Conservation (phyloP, 2,113 vertebrate species). For the Proterorhinus semilunaris region DNA sequence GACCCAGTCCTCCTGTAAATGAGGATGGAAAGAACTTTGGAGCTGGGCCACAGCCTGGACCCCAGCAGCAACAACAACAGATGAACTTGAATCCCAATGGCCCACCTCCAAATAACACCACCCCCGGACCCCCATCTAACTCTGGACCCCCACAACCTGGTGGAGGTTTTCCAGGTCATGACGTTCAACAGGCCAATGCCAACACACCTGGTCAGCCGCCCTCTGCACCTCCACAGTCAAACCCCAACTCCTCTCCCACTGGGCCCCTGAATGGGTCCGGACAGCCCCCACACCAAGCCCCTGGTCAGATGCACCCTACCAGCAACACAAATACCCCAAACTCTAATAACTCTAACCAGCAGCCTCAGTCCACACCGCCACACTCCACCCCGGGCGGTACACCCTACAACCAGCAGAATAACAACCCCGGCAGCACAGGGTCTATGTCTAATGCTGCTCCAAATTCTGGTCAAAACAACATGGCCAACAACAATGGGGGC, state of each 20-base stretch:
- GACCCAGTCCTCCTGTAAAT: slow-evolving; percentile 77
- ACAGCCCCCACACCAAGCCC: slow-evolving; percentile 72
- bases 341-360: slow-evolving; percentile 71
- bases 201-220: slow-evolving; percentile 80
- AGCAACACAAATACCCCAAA: slow-evolving; percentile 73
- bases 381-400: slow-evolving; percentile 78
- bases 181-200: slow-evolving; percentile 73
- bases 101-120: slow-evolving; percentile 79
- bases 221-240: slow-evolving; percentile 72
- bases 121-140: slow-evolving; percentile 79
- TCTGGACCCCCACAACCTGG: slow-evolving; percentile 78
- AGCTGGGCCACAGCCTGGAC: slow-evolving; percentile 65
- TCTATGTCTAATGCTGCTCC: slow-evolving; percentile 68
- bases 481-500: slow-evolving; percentile 74
- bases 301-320: slow-evolving; percentile 72
- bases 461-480: slow-evolving; percentile 74
- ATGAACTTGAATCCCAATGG: slow-evolving; percentile 76
- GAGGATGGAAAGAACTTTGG: slow-evolving; percentile 80
- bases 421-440: slow-evolving; percentile 62
- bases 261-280: slow-evolving; percentile 77
- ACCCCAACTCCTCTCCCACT: slow-evolving; percentile 78
- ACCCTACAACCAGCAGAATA: slow-evolving; percentile 84
- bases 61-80: slow-evolving; percentile 77
- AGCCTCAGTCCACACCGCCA: slow-evolving; percentile 75
- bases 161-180: slow-evolving; percentile 78